Conservation (phyloP, 2,113 vertebrate genomes). For the Perca schrenkii region DNA sequence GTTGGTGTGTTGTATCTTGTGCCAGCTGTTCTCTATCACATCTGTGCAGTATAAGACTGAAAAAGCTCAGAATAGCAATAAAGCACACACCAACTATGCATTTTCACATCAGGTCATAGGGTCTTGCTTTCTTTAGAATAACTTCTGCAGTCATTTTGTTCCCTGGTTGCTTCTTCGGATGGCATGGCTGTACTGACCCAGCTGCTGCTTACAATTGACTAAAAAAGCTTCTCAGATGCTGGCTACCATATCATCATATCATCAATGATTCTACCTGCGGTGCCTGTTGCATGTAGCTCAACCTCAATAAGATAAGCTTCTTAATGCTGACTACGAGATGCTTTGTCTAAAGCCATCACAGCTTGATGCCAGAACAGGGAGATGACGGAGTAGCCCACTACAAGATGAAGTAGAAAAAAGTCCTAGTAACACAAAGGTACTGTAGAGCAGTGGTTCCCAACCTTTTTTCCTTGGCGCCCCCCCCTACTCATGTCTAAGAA, state of each 20-base stretch:
- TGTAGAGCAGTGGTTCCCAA: too few relatives aligned
- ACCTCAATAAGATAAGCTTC: not conserved
- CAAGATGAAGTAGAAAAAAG: too few relatives aligned
- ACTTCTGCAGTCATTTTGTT: not conserved
- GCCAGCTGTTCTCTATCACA: not conserved
- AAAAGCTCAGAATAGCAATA: not conserved
- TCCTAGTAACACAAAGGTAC: too few relatives aligned
- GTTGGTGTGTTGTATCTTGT: not conserved
- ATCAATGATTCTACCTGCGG: not conserved
- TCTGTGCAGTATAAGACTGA: not conserved
- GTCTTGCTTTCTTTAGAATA: not conserved
- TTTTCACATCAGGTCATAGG: not conserved
- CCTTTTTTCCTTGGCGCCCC: too few relatives aligned
- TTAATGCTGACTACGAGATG: not conserved
- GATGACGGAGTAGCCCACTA: too few relatives aligned
- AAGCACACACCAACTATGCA: not conserved
- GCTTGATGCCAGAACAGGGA: not conserved
- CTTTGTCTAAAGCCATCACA: not conserved
- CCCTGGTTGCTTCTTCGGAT: not conserved
- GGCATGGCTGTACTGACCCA: slow-evolving; percentile 7
- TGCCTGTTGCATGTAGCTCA: slow-evolving; percentile 38
- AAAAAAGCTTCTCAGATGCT: not conserved
- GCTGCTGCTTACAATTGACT: not conserved
- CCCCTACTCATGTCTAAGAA: too few relatives aligned
- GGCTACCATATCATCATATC: not conserved